Evolutionary conservation across 2,113 vertebrate genomes (phyloP), one percentile per base, ranked within the genome.

Genomic region (Ondatra zibethicus): DNA sequence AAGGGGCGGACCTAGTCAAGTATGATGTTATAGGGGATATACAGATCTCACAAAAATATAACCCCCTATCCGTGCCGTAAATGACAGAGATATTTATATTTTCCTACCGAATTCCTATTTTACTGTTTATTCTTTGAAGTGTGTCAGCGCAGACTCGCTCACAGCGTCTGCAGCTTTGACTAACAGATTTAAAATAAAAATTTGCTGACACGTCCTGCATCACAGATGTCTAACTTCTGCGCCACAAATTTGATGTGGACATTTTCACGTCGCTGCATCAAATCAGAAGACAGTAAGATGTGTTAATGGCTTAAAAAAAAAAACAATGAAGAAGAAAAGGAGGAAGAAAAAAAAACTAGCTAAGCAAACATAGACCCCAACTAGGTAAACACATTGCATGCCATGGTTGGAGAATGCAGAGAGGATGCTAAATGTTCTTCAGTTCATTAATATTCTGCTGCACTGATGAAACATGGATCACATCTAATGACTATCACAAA

Each of bases 361-460:
- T 95, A 98, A 95, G 96, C 97, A 98, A 98, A 98, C 95, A 98
- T n/a, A 89, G 65, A 91, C 96, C 94, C 98, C 96, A 98, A 97
- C 97, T 97, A 98, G 96, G 97, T 98, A 98, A 98, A 98, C 95
- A 98, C 65, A 97, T 94, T 96, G 98, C 96, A 92, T 97, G 96
- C 97, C 98, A 96, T 97, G 96, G 96, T 92, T 97, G 96, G 87
- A 97, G 97, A 96, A 76, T 96, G 90, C 96, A 97, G 96, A 97
- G 97, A 98, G 96, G 96, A 98, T 94, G 95, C 97, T 93, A 91
- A 98, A 98, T 91, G 93, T 72, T 97, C 98, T 96, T 96, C 94
- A 97, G 94, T 96, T 98, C 97, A 98, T 98, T 98, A 98, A 96
- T 97, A 97, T 98, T 97, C 97, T 97, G 96, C 93, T 98, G 97